Evolutionary conservation across 2,113 vertebrate genomes (phyloP), one percentile per base, ranked within the genome.

Genomic region (Notarius quadriscutis): DNA sequence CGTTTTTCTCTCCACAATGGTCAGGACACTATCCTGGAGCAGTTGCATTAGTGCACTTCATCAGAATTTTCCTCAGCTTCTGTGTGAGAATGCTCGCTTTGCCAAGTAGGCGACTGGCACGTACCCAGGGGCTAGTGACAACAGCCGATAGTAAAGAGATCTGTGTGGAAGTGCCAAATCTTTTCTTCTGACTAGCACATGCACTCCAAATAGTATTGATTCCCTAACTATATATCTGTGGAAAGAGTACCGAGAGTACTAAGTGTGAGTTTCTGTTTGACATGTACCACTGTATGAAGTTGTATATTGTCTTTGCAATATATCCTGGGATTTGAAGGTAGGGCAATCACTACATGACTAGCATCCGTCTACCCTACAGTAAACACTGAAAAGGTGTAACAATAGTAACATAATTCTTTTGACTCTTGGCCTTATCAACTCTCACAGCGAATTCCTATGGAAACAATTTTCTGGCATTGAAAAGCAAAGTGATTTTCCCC

Each of bases 21-120:
- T 94, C 92, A 91, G 90, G 91, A 91, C 92, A 86, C 87, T 92
- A 2, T 87, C 86, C 63, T 90, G 74, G 90, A 93, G 93, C 94
- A 87, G 92, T 93, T 93, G 90, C 93, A 91, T 91, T 94, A 93
- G 94, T 90, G 86, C 92, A 93, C 94, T 95, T 93, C 92, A 94
- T 95, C 93, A 94, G 93, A 93, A 93, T 93, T 94, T 93, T 94
- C 94, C 93, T 93, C 94, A 95, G 93, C 94, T 93, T 94, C 95
- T 95, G 94, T 95, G 93, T 93, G 91, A 92, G 91, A 90, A 94
- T 93, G 92, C 92, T 93, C 91, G 91, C 91, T 90, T 94, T 95
- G 95, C 95, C 94, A 96, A 95, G 94, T 94, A 94, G 93, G 94
- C 94, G 91, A 95, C 92, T 95, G 95, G 95, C 95, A 86, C 86